Base-by-base conservation (phyloP, 2,888 invertebrate species). In the Eupithecia vulgata region DNA sequence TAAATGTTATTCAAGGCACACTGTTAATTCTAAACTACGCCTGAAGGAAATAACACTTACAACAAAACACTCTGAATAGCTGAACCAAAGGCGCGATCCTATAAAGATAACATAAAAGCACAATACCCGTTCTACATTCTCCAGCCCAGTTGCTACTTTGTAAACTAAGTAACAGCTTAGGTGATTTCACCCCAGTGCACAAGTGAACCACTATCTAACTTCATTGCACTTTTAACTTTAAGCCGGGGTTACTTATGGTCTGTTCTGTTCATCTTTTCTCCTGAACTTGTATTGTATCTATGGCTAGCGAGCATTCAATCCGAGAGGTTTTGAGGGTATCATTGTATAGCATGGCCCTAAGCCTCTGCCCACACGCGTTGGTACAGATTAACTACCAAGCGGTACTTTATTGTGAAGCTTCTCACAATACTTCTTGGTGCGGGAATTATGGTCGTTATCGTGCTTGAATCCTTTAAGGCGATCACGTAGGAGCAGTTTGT, bases 181-280 rank as follows among this genome's bases (percentile, higher is more conserved):
- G 62, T 70, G 76, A 79, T 80, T 80, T 80, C 78, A 79, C 79
- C 76, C 75, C 66, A 67, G 76, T 69, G 71, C 67, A 70, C 69
- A 69, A 67, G 57, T 68, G 48, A 64, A 57, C 64, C 8, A 40
- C 67, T 59, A 65, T 69, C n/a, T 34, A 67, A 25, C 2, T 42
- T 30, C 52, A 68, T 45, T 61, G 70, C 6, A 72, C 59, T 61
- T 68, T 37, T 61, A 42, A 61, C 70, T 68, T 71, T 72, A 70
- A 15, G 4, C 7, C 13, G 5, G 52, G 5, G 52, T 66, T 66
- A 21, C 37, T 61, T 68, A n/a, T 25, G 61, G 72, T 42, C 64
- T 70, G 25, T 15, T 67, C 42, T 45, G 6, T 17, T 12, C 35
- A 21, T 52, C 12, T 59, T 25, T 48, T 62, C 25, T 48, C 45